phyloP scores from a whole-genome alignment of 1,140 invertebrate species.

The Ostrea edulis region DNA sequence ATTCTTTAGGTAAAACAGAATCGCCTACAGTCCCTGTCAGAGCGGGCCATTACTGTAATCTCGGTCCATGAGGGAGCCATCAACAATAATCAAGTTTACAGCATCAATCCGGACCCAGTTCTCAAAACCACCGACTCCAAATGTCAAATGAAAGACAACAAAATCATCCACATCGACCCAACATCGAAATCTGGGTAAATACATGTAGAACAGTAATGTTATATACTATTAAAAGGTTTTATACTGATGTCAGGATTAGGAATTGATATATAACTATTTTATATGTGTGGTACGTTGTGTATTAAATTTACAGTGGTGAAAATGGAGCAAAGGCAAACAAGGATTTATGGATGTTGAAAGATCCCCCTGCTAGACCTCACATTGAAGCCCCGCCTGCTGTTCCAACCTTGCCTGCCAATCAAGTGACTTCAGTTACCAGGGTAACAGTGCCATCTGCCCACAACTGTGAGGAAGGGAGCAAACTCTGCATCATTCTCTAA shows the following conservation, averaged over 20 bases:
- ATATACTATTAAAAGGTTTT: no score
- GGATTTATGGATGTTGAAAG: slow-evolving; percentile 57
- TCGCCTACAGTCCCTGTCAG: slow-evolving; percentile 54
- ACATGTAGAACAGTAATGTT: neutral
- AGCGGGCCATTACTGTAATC: slow-evolving; percentile 40
- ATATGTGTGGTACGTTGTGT: no score
- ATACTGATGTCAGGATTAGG: no score
- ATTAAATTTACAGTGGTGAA: slow-evolving; percentile 39
- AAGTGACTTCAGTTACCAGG: slow-evolving; percentile 60
- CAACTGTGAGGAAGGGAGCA: slow-evolving; percentile 67
- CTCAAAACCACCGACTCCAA: slow-evolving; percentile 43
- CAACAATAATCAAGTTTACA: slow-evolving; percentile 53
- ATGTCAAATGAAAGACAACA: slow-evolving; percentile 54
- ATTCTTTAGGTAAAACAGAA: slow-evolving; percentile 55
- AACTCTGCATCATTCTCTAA: slow-evolving; percentile 65
- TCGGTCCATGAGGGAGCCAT: slow-evolving; percentile 46
- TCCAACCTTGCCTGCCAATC: slow-evolving; percentile 59
- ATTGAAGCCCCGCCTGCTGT: slow-evolving; percentile 62
- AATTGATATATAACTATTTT: no score
- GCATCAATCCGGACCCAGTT: slow-evolving; percentile 41
- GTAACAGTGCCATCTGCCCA: slow-evolving; percentile 64
- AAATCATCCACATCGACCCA: slow-evolving; percentile 28
- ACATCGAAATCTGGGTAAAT: slow-evolving; percentile 38
- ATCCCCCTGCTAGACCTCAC: slow-evolving; percentile 63
- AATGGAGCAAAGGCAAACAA: slow-evolving; percentile 39